These are phyloP conservation scores for Coreius guichenoti DNA, from an alignment of 2,797 vertebrate genomes.

Conservation along the genomic window DNA sequence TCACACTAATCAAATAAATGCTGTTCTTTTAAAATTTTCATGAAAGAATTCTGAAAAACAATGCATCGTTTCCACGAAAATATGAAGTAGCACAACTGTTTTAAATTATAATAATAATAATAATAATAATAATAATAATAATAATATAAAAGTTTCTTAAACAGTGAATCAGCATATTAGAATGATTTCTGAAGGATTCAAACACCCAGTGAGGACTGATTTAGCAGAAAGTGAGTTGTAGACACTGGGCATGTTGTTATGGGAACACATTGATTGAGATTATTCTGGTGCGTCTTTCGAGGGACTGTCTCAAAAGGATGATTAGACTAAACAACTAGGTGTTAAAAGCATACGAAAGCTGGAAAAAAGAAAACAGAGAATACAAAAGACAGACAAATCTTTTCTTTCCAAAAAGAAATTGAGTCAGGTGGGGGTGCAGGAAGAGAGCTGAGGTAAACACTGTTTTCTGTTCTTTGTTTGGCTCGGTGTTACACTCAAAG, in stretches of 20 bases:
- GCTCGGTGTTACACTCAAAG: conserved; percentile 18
- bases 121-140: too few relatives aligned
- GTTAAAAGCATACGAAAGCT: conserved; percentile 8
- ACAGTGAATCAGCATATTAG: too few relatives aligned
- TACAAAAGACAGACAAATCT: conserved; percentile 16
- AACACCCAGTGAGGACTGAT: not conserved
- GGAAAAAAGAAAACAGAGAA: conserved; percentile 13
- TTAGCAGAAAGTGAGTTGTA: not conserved
- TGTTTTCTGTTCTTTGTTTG: conserved; percentile 29
- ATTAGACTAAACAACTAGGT: not conserved
- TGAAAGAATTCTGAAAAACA: too few relatives aligned
- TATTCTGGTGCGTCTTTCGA: conserved; percentile 23
- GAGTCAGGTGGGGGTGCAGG: not conserved
- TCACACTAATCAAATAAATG: too few relatives aligned
- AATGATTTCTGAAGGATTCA: too few relatives aligned
- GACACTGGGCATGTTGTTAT: conserved; percentile 25
- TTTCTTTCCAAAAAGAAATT: conserved; percentile 15
- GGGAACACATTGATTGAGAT: conserved; percentile 22
- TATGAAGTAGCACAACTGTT: too few relatives aligned
- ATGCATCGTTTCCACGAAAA: too few relatives aligned
- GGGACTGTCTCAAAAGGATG: not conserved
- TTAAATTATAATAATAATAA: too few relatives aligned
- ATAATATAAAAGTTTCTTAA: too few relatives aligned
- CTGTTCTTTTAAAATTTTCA: too few relatives aligned
- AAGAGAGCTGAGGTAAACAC: conserved; percentile 25